Evolutionary conservation across 2,888 invertebrate species (phyloP).

Genomic region (Muschampia plurimacula): DNA sequence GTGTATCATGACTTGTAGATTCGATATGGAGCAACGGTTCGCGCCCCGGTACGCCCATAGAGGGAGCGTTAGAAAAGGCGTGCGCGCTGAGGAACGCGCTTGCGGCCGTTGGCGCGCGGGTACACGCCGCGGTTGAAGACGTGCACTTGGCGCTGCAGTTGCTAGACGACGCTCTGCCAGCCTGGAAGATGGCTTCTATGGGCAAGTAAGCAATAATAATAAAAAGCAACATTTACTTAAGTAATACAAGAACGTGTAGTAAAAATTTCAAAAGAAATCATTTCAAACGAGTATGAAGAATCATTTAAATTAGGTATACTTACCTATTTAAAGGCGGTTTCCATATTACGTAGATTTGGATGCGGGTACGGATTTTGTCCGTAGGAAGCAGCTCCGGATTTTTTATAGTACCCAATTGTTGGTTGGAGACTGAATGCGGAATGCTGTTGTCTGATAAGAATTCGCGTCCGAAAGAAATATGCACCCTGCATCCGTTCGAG

Average conservation of each 20-base stretch:
- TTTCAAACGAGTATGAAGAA: no score
- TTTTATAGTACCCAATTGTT: no score
- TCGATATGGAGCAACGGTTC: constrained; percentile 61
- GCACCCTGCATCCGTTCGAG: no score
- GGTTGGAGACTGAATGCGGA: no score
- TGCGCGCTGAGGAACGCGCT: constrained; percentile 71
- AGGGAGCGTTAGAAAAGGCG: constrained; percentile 61
- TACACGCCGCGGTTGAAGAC: constrained; percentile 73
- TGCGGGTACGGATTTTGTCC: no score
- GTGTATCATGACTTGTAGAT: constrained; percentile 51
- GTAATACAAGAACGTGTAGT: background rate
- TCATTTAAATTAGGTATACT: no score
- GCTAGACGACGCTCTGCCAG: constrained; percentile 71
- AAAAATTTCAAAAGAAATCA: no score
- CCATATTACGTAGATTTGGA: no score
- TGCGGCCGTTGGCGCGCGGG: constrained; percentile 66
- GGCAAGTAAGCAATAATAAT: constrained; percentile 67
- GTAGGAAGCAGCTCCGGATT: no score
- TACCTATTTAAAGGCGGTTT: no score
- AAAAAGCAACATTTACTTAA: background rate
- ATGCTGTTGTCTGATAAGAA: no score
- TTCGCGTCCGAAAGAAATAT: no score
- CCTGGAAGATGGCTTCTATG: constrained; percentile 75
- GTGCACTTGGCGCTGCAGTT: constrained; percentile 67
- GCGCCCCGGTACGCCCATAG: constrained; percentile 64